Conservation (phyloP, 2,113 vertebrate genomes). For the Pitta sordida region DNA sequence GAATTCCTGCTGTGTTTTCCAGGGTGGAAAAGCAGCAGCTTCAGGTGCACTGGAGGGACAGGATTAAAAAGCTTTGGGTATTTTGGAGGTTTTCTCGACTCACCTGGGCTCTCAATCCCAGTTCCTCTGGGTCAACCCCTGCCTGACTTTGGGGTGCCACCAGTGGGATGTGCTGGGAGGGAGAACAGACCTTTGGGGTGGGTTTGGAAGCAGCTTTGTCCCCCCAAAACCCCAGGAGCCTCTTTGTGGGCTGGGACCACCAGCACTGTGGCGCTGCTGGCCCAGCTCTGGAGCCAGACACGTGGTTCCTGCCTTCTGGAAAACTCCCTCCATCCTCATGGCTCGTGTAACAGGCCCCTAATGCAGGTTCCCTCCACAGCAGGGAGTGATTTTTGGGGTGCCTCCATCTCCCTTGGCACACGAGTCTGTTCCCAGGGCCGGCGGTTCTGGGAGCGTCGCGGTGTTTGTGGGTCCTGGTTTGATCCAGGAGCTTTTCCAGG, state of each 20-base stretch:
- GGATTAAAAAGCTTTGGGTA: background rate
- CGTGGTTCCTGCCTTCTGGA: background rate
- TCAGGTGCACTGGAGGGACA: background rate
- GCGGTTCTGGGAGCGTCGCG: background rate
- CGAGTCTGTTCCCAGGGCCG: background rate
- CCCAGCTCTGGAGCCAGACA: background rate
- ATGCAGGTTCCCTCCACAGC: background rate
- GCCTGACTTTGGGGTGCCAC: background rate
- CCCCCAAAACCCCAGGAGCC: background rate
- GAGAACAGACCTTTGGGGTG: background rate
- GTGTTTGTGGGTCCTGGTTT: background rate
- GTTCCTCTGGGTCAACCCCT: background rate
- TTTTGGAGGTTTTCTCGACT: background rate
- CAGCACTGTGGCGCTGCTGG: accelerated
- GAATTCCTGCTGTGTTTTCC: background rate
- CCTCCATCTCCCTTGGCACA: background rate
- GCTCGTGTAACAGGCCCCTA: background rate
- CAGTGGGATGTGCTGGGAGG: background rate
- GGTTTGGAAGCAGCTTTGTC: background rate
- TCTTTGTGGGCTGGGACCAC: background rate
- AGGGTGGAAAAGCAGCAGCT: background rate
- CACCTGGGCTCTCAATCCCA: background rate
- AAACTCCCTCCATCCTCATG: background rate
- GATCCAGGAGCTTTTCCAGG: background rate
- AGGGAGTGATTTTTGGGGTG: background rate